phyloP scores from a whole-genome alignment of 2,113 vertebrate species.

The Aphelocoma coerulescens region DNA sequence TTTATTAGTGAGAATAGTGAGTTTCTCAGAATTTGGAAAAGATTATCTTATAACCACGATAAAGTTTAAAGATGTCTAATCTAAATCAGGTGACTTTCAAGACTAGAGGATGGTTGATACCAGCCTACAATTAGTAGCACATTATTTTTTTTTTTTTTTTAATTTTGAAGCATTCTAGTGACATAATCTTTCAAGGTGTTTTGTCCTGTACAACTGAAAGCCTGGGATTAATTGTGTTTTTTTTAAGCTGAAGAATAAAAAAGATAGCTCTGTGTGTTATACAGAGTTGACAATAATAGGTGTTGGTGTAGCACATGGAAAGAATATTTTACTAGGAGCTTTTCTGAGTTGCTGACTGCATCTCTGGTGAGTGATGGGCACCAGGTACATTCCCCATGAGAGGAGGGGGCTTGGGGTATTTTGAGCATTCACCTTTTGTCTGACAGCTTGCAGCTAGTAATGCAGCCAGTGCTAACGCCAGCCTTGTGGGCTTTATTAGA shows the following conservation, averaged over 20 bases:
- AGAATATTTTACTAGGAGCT: background rate
- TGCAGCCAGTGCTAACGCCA: background rate
- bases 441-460: background rate
- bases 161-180: background rate
- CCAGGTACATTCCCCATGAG: background rate
- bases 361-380: background rate
- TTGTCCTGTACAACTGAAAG: background rate
- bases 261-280: background rate
- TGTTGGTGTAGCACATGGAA: background rate
- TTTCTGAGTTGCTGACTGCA: background rate
- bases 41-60: fast-evolving
- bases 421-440: background rate
- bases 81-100: background rate
- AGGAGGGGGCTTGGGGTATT: background rate
- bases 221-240: background rate
- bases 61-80: background rate
- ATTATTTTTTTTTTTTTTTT: background rate
- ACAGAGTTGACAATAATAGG: background rate
- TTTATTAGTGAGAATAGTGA: background rate
- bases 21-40: background rate
- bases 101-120: background rate
- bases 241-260: background rate
- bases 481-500: background rate
- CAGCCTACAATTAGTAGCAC: background rate
- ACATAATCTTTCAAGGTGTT: background rate